These are phyloP conservation scores for Plebejus argus DNA, from an alignment of 2,888 invertebrate genomes.

Conservation along the genomic window DNA sequence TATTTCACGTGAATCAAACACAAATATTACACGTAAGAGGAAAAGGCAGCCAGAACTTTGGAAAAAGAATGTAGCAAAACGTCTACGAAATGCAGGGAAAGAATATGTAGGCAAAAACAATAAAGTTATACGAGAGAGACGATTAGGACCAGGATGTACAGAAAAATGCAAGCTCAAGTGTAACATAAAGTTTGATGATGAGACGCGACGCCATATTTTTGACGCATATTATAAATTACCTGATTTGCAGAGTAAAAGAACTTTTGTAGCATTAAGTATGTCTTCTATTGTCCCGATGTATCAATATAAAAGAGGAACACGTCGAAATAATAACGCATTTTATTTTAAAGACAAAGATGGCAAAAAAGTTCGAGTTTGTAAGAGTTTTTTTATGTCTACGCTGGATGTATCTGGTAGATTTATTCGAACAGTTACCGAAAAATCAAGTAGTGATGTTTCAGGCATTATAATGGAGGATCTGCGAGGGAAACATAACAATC, in stretches of 20 bases:
- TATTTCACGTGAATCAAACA: no score
- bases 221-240: slow-evolving; percentile 35
- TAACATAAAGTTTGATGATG: no score
- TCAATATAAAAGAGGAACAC: slow-evolving; percentile 37
- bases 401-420: slow-evolving; percentile 36
- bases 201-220: slow-evolving; percentile 31
- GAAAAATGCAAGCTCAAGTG: slow-evolving; percentile 35
- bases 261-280: slow-evolving; percentile 35
- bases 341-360: no score
- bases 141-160: slow-evolving; percentile 35
- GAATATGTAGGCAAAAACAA: slow-evolving; percentile 36
- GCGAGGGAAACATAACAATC: slow-evolving; percentile 47
- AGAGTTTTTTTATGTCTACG: slow-evolving; percentile 28
- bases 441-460: slow-evolving; percentile 36
- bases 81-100: slow-evolving; percentile 36
- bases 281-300: slow-evolving; percentile 35
- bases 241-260: slow-evolving; percentile 36
- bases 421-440: slow-evolving; percentile 39
- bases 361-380: no score
- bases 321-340: slow-evolving; percentile 26
- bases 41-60: slow-evolving; percentile 31
- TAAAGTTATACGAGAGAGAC: slow-evolving; percentile 35
- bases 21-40: no score
- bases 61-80: slow-evolving; percentile 36
- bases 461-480: slow-evolving; percentile 35